phyloP scores from a whole-genome alignment of 2,113 vertebrate species.

The Coturnix japonica region DNA sequence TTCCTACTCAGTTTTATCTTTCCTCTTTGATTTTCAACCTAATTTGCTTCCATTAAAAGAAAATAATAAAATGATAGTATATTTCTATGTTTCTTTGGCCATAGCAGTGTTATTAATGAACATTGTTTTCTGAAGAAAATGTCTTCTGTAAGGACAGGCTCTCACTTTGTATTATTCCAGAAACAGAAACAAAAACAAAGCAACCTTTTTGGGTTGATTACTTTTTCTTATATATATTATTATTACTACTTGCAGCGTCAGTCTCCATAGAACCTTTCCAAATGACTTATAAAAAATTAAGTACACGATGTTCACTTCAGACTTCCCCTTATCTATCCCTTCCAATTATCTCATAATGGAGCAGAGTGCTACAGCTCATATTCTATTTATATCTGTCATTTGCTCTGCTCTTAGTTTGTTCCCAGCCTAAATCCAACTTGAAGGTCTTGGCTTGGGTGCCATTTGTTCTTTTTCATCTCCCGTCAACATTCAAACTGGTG shows the following conservation, averaged over 20 bases:
- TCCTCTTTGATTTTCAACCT: not conserved
- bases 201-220: conserved; percentile 35
- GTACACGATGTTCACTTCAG: conserved; percentile 59
- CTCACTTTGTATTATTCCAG: not conserved
- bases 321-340: conserved; percentile 55
- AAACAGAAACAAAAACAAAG: too few relatives aligned
- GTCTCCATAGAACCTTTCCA: conserved; percentile 45
- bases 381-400: conserved; percentile 69
- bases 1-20: not conserved
- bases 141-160: not conserved
- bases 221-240: conserved; percentile 7
- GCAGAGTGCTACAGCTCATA: conserved; percentile 41
- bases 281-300: conserved; percentile 51
- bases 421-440: conserved; percentile 31
- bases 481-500: not conserved
- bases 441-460: conserved; percentile 5
- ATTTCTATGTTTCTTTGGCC: not conserved
- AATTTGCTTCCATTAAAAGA: not conserved
- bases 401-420: conserved; percentile 39
- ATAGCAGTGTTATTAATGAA: not conserved
- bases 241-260: conserved; percentile 26
- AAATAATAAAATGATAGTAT: not conserved
- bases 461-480: conserved; percentile 4
- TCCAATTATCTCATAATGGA: conserved; percentile 67
- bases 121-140: not conserved